A percentile compares a stretch with the other conserved stretches of the same genome.
Evolutionary conservation across 2,797 vertebrate species (phyloP).

Genomic region (Prionace glauca): DNA sequence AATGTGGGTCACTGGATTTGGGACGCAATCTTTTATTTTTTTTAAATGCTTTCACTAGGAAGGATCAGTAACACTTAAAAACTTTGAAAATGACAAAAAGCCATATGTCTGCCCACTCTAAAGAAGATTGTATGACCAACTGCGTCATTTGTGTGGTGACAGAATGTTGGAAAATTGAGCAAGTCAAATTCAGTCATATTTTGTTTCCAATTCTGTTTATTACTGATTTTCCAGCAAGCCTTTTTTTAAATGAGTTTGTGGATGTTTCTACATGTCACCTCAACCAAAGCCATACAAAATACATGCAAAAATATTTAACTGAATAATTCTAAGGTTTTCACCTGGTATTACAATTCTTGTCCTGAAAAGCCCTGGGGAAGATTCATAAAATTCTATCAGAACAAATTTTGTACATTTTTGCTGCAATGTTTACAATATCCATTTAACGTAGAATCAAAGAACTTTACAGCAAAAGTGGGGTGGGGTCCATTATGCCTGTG

Average conservation of each 20-base stretch:
- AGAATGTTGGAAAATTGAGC: neutral
- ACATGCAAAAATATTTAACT: neutral
- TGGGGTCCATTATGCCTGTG: neutral
- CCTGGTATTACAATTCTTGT: neutral
- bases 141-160: too few relatives aligned
- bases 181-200: neutral
- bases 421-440: neutral
- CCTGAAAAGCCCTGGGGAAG: neutral
- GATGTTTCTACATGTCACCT: neutral
- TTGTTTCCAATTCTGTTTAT: neutral
- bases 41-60: neutral
- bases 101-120: neutral
- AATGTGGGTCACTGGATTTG: neutral
- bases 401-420: neutral
- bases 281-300: neutral
- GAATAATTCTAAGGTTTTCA: neutral
- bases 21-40: neutral
- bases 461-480: neutral
- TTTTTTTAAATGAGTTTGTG: neutral
- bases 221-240: neutral
- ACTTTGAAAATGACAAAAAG: neutral
- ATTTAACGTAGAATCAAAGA: neutral
- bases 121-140: neutral
- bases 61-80: neutral
- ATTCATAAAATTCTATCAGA: neutral